A percentile compares a stretch with the other conserved stretches of the same genome.
Conservation (phyloP, 2,113 vertebrate genomes). For the Mungos mungo region DNA sequence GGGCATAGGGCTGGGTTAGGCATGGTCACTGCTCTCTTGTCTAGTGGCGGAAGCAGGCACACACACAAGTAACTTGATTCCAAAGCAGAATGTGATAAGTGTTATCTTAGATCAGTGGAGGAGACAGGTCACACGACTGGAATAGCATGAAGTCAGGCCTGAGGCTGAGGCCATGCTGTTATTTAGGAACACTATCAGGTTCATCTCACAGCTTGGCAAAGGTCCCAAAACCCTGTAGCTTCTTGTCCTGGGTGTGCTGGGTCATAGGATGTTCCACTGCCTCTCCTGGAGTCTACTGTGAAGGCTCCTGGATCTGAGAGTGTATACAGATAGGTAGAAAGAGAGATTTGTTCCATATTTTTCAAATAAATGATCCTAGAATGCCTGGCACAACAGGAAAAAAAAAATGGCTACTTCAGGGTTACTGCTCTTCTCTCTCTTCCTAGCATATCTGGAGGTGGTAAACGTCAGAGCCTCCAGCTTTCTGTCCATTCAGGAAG, state of each 20-base stretch:
- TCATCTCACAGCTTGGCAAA: constrained; percentile 65
- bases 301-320: not conserved
- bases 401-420: not conserved
- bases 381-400: not conserved
- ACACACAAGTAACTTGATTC: constrained; percentile 64
- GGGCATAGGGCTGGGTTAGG: constrained; percentile 30
- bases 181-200: constrained; percentile 72
- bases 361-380: not conserved
- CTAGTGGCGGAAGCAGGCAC: constrained; percentile 58
- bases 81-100: constrained; percentile 60
- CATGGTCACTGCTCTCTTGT: not conserved
- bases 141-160: constrained; percentile 73
- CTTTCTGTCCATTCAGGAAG: not conserved
- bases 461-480: not conserved
- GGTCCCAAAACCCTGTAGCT: constrained; percentile 52
- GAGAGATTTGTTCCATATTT: not conserved
- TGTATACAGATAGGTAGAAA: not conserved
- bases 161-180: constrained; percentile 68
- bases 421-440: not conserved
- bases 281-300: not conserved
- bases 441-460: not conserved
- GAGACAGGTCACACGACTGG: constrained; percentile 77
- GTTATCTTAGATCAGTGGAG: constrained; percentile 75
- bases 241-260: constrained; percentile 61
- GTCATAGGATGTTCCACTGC: constrained; percentile 12